Evolutionary conservation across 30 jellyfish, hydroid and myxozoan species (phyloP), one percentile per base, ranked within the genome.

Genomic region (Mastigias papua): DNA sequence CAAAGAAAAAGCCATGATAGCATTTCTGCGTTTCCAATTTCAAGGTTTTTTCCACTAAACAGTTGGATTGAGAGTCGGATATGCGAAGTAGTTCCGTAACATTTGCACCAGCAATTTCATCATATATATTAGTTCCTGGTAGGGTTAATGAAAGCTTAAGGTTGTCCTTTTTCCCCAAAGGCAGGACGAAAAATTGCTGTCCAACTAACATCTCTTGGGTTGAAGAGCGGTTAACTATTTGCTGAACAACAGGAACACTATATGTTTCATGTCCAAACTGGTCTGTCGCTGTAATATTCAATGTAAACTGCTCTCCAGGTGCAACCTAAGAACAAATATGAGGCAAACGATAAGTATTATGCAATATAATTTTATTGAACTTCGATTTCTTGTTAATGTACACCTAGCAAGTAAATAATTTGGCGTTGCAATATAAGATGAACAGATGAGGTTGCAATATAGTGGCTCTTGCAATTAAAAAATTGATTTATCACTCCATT

Each of bases 311-410:
- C 32, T 86, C 95, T 16, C 95, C 95, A 6, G 95, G 95, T 1
- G 95, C 95, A 58, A 73, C 76, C 95, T 86, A 46, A n/a, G 60
- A 46, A 46, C n/a, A n/a, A n/a, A n/a, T n/a, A n/a, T n/a, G n/a
- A n/a, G n/a, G n/a, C n/a, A n/a, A n/a, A n/a, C n/a, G n/a, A n/a
- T n/a, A n/a, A n/a, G n/a, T n/a, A n/a, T n/a, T n/a, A n/a, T n/a
- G n/a, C n/a, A n/a, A n/a, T n/a, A n/a, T n/a, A n/a, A n/a, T n/a
- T n/a, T n/a, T n/a, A n/a, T n/a, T n/a, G n/a, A n/a, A n/a, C n/a
- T n/a, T n/a, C n/a, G n/a, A n/a, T n/a, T n/a, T n/a, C n/a, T n/a
- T n/a, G n/a, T n/a, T n/a, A n/a, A n/a, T n/a, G n/a, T n/a, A n/a
- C n/a, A n/a, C n/a, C n/a, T n/a, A n/a, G n/a, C n/a, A n/a, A n/a